Evolutionary conservation across 2,888 invertebrate species (phyloP).

Genomic region (Parapristionchus giblindavisi): DNA sequence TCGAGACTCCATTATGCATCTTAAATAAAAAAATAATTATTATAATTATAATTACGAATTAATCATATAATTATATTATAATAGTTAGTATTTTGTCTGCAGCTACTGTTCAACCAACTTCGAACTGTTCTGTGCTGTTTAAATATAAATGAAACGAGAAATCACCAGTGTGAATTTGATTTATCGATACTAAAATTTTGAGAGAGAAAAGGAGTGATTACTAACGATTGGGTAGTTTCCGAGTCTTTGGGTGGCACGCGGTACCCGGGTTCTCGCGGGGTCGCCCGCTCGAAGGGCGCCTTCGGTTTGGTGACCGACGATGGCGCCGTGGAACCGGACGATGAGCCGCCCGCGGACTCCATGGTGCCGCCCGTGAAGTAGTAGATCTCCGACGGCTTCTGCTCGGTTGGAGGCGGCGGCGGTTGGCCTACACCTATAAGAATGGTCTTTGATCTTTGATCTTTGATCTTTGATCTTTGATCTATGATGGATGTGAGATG

Average conservation of each 20-base stretch:
- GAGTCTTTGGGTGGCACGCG: constrained; percentile 15
- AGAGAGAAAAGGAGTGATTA: neutral
- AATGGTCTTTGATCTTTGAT: no score
- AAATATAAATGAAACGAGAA: neutral
- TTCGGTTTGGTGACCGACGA: neutral
- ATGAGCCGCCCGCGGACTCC: no score
- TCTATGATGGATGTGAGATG: no score
- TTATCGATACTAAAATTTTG: neutral
- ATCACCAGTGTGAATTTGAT: neutral
- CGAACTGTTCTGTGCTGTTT: neutral
- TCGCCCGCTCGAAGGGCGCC: constrained; percentile 10
- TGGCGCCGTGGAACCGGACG: neutral
- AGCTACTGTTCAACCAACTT: neutral
- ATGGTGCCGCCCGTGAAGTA: no score
- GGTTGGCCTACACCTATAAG: no score
- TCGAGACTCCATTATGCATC: constrained; percentile 68
- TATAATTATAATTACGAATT: no score
- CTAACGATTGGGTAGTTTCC: constrained; percentile 13
- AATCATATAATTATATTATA: no score
- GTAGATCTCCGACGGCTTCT: no score
- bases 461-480: neutral
- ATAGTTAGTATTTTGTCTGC: no score
- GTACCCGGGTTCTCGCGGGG: neutral
- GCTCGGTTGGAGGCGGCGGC: no score
- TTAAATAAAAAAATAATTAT: no score